Base-by-base conservation (phyloP, 2,888 invertebrate species). In the Dryocosmus kuriphilus region DNA sequence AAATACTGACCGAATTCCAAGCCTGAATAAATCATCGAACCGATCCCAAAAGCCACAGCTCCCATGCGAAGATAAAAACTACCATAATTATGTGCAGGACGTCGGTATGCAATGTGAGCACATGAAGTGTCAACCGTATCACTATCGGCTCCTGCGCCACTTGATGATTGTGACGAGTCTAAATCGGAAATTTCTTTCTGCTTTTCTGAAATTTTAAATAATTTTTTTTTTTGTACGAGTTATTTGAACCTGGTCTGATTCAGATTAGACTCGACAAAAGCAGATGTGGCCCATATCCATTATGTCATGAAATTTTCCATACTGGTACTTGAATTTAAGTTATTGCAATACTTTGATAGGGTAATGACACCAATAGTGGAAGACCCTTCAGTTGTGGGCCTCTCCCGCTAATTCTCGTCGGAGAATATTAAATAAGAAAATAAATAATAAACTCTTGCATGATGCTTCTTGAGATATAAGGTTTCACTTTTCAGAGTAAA, bases 21-120 rank as follows among this genome's bases (percentile, higher is more conserved):
- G 0, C 98, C 98, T 3, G 98, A 98, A 92, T 98, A 98, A 83
- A 99, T 98, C 98, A 99, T 98, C 85, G 98, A 97, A 38, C 98
- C 98, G 87, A 98, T 97, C 16, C 98, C 98, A 91, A 99, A 99
- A 8, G 97, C 98, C 84, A 98, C 97, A 80, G 98, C 98, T 27
- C 98, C 98, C 96, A 98, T 97, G 85, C 98, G 94, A 80, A 98
- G 93, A 92, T 98, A 98, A 92, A 98, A 98, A 92, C 97, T 97
- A 74, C 98, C 98, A 88, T 97, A 97, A 91, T 97, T 97, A 86
- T 96, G 96, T 4, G 86, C 84, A 2, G 94, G 94, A 63, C 94
- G 91, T 19, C 91, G 88, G 2, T 94, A 92, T 1, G 93, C 92
- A 82, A 92, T 82, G 79, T 90, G 87, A 60, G 89, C 83, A 80